phyloP scores from a whole-genome alignment of 1,140 invertebrate genomes.

The Marisa cornuarietis region DNA sequence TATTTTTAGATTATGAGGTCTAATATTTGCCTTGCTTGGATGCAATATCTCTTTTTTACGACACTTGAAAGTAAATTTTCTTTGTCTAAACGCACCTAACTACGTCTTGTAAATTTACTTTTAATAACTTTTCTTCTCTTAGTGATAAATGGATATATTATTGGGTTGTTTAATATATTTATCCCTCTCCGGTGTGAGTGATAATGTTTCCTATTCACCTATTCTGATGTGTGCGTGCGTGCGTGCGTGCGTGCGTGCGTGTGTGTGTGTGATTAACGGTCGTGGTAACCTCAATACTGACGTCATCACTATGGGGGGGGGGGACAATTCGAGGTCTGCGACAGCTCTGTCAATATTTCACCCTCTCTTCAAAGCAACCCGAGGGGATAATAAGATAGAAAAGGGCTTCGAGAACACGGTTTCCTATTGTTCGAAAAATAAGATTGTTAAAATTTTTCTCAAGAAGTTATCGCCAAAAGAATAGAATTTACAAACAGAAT shows the following conservation, averaged over 20 bases:
- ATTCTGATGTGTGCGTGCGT: neutral
- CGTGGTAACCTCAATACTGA: neutral
- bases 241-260: slow-evolving; percentile 5
- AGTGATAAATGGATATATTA: neutral
- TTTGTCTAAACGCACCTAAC: neutral
- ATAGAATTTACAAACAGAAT: no score
- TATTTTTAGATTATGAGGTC: neutral
- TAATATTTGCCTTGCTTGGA: neutral
- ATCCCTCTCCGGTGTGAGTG: neutral
- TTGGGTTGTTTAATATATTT: no score
- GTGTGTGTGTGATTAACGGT: neutral
- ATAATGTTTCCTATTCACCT: no score
- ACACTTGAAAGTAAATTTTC: neutral
- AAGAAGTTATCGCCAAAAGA: no score
- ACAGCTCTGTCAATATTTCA: neutral
- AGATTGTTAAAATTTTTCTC: no score
- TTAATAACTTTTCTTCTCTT: no score
- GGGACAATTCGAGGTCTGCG: neutral
- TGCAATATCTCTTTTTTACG: neutral
- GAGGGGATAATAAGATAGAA: no score
- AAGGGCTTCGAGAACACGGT: no score
- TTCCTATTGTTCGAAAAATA: no score
- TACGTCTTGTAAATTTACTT: neutral
- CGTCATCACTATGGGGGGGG: neutral
- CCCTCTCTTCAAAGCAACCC: neutral